Evolutionary conservation across 2,113 vertebrate genomes (phyloP).

Genomic region (Sclerurus mexicanus): DNA sequence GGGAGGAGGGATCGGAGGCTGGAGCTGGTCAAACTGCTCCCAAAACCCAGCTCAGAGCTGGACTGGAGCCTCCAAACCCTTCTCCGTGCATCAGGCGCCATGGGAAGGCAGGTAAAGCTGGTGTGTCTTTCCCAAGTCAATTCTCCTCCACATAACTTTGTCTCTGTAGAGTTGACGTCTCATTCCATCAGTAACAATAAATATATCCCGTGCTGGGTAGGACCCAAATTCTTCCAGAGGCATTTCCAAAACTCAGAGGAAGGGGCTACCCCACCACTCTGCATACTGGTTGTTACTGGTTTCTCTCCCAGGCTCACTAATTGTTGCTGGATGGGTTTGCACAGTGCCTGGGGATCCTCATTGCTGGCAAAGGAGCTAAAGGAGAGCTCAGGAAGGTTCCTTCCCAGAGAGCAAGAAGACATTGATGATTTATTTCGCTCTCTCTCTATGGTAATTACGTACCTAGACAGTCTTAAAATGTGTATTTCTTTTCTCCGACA

Average conservation of each 20-base stretch:
- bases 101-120: not conserved
- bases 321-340: fast-evolving
- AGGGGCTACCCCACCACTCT: not conserved
- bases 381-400: not conserved
- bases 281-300: not conserved
- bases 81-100: fast-evolving
- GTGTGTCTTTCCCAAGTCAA: not conserved
- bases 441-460: slow-evolving; percentile 51
- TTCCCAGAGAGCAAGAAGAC: not conserved
- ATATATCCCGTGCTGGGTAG: not conserved
- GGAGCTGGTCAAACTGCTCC: not conserved
- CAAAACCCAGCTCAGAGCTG: not conserved
- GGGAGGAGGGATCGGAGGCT: not conserved
- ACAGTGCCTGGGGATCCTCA: not conserved
- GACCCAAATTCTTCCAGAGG: not conserved
- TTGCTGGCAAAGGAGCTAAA: not conserved
- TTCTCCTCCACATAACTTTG: not conserved
- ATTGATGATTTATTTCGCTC: slow-evolving; percentile 34
- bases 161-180: not conserved
- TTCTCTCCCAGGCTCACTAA: not conserved
- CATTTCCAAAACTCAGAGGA: not conserved
- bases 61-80: not conserved
- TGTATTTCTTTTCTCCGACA: slow-evolving; percentile 23
- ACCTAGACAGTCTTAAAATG: slow-evolving; percentile 48
- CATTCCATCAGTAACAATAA: fast-evolving